Evolutionary conservation across 2,888 invertebrate species (phyloP).

Genomic region (Noctua fimbriata): DNA sequence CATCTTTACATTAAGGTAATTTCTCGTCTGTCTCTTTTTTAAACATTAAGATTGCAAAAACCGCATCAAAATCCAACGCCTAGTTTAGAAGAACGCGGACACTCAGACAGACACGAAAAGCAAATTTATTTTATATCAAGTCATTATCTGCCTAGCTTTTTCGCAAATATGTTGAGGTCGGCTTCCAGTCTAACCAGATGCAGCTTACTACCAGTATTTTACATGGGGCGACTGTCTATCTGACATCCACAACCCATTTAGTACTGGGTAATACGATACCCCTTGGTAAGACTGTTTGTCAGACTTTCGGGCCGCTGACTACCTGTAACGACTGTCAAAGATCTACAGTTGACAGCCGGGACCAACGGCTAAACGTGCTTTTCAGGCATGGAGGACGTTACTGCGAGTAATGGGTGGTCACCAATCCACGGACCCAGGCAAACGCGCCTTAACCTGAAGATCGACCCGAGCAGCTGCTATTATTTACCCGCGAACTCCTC

Average conservation of each 20-base stretch:
- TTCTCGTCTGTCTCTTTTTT: background rate
- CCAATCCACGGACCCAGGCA: background rate
- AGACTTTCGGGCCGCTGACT: background rate
- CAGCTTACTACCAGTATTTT: background rate
- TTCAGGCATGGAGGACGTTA: background rate
- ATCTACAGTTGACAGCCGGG: background rate
- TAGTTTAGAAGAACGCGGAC: background rate
- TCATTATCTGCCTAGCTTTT: too few species aligned
- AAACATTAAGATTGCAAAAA: background rate
- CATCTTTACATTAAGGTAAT: background rate
- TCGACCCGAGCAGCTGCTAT: background rate
- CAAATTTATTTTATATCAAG: too few species aligned
- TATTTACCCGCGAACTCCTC: background rate
- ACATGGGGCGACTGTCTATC: background rate
- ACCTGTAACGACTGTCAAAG: background rate
- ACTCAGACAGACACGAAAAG: too few species aligned
- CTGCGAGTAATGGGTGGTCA: background rate
- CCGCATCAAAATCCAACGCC: background rate
- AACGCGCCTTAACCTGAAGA: background rate
- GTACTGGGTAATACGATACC: background rate
- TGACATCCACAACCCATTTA: background rate
- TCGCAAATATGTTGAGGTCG: background rate
- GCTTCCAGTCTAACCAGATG: background rate
- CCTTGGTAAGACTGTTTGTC: background rate
- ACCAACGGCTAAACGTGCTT: background rate